Evolutionary conservation across 2,797 vertebrate genomes (phyloP), one percentile per base, ranked within the genome.

Genomic region (Tachyglossus aculeatus): DNA sequence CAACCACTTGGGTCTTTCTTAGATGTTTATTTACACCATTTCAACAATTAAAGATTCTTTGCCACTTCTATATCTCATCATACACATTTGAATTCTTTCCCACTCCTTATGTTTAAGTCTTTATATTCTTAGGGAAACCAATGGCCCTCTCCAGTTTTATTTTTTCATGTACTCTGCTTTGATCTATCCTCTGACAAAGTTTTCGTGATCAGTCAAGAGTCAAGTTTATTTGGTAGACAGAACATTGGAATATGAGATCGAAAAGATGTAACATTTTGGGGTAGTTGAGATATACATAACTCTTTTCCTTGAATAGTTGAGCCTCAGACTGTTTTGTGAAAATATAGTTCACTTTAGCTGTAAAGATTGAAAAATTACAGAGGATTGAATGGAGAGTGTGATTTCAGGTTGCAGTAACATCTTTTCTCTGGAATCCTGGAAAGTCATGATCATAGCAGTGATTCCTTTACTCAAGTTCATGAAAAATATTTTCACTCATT

Each of bases 221-320:
- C 57, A 29, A 12, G 4, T 60, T 58, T 67, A 37, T 40, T 67
- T 62, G 37, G 4, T 70, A 29, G 51, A 24, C 31, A 67, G 22
- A 74, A 7, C 31, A 58, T 57, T 75, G 60, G 47, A 58, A 51
- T 58, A 3, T 58, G 32, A 56, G 36, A 65, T 6, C 7, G 62
- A 9, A n/a, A 73, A 67, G 19, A 24, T 54, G 8, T 31, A 36
- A 56, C 54, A 9, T 14, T 13, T 15, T 29, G 12, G 60, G 3
- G 14, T 33, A 37, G 9, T 22, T 5, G 14, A 32, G 70, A 2
- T 24, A 25, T 47, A 47, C 5, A 43, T 63, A 27, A 24, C 51
- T 3, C 3, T 52, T 73, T 70, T 56, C 19, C 44, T 55, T 59
- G 67, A 44, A 47, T 4, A 56, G 4, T 63, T 66, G 11, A 21